These are phyloP conservation scores for Nanorana parkeri DNA, from an alignment of 2,113 vertebrate species.

Conservation along the genomic window DNA sequence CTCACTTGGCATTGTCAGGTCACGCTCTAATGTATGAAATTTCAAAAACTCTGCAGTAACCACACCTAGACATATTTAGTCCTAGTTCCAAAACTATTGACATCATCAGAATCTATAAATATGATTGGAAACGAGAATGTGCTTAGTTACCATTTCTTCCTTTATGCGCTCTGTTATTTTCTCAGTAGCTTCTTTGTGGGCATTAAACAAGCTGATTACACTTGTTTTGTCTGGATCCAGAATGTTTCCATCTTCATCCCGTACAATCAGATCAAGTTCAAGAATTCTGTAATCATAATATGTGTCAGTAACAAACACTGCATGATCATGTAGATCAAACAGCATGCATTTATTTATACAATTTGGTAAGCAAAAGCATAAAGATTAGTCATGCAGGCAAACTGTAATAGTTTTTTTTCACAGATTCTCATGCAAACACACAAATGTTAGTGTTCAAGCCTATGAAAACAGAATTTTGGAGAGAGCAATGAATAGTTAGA, in stretches of 20 bases:
- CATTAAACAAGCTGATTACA: slow-evolving; percentile 93
- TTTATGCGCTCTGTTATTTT: slow-evolving; percentile 94
- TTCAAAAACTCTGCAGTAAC: too few relatives aligned
- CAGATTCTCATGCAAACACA: too few relatives aligned
- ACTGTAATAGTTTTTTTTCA: too few relatives aligned
- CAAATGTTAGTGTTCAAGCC: too few relatives aligned
- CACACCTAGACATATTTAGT: too few relatives aligned
- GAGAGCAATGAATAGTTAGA: too few relatives aligned
- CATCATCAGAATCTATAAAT: too few relatives aligned
- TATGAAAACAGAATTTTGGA: too few relatives aligned
- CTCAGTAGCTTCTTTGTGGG: slow-evolving; percentile 87
- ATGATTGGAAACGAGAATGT: neutral
- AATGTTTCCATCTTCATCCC: slow-evolving; percentile 93
- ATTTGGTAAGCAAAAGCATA: neutral
- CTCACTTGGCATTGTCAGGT: too few relatives aligned
- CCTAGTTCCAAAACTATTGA: too few relatives aligned
- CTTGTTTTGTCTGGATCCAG: slow-evolving; percentile 91
- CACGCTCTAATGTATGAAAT: too few relatives aligned
- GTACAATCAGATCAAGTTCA: slow-evolving; percentile 90
- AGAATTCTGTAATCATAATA: slow-evolving; percentile 79
- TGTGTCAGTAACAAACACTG: neutral
- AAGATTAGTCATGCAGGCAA: too few relatives aligned
- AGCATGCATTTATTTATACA: neutral
- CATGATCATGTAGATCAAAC: neutral
- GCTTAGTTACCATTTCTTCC: slow-evolving; percentile 85